A percentile compares a stretch with the other conserved stretches of the same genome.
Conservation (phyloP, 2,113 vertebrate species). For the Myrmecophaga tridactyla region DNA sequence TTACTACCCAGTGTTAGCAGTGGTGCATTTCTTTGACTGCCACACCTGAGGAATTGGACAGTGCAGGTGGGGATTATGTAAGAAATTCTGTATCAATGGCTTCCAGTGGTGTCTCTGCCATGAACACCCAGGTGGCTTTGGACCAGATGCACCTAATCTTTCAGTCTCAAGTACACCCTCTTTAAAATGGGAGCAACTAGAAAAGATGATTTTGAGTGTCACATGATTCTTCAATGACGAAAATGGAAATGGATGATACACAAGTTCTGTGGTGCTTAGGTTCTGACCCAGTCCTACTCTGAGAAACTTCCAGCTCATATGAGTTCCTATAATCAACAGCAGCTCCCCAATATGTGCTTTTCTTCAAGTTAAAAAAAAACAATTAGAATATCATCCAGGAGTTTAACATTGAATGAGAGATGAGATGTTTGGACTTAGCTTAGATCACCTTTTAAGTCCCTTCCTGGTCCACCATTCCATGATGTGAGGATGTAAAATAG, state of each 20-base stretch:
- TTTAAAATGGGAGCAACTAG: not conserved
- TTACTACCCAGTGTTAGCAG: not conserved
- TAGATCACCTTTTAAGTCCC: not conserved
- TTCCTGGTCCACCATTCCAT: no score
- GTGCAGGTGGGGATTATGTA: not conserved
- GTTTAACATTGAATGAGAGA: not conserved
- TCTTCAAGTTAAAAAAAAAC: not conserved
- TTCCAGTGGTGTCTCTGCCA: not conserved
- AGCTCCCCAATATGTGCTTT: not conserved
- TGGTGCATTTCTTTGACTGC: not conserved
- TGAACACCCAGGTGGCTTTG: not conserved
- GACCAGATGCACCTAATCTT: not conserved
- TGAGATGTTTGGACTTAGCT: not conserved
- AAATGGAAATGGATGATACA: not conserved
- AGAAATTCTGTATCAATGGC: rapidly evolving
- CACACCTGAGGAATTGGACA: not conserved
- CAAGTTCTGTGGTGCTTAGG: not conserved
- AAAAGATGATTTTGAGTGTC: not conserved
- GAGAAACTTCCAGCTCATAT: not conserved
- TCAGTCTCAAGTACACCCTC: not conserved
- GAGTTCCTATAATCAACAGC: not conserved
- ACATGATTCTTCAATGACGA: not conserved
- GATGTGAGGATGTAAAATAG: not conserved
- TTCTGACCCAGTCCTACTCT: not conserved
- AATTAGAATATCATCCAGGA: not conserved